Percentiles rank a stretch among this genome's conserved stretches.
Conservation (phyloP, 2,888 invertebrate genomes). For the Apoda limacodes region DNA sequence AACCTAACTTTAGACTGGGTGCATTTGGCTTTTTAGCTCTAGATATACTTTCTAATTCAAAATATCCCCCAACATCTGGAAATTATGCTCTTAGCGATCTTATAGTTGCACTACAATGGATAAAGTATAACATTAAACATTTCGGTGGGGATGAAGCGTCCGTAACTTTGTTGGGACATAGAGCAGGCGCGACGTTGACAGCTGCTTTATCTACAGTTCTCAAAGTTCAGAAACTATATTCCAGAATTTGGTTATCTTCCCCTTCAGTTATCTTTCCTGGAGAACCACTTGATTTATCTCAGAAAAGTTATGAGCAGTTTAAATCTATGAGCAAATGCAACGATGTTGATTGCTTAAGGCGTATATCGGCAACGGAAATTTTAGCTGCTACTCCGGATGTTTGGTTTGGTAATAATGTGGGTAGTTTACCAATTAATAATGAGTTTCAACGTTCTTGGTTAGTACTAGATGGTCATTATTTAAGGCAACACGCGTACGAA, state of each 20-base stretch:
- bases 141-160: slow-evolving; percentile 85
- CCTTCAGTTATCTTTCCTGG: slow-evolving; percentile 81
- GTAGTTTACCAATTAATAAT: slow-evolving; percentile 73
- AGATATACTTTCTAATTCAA: slow-evolving; percentile 74
- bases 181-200: slow-evolving; percentile 87
- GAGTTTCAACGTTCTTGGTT: slow-evolving; percentile 80
- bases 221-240: slow-evolving; percentile 75
- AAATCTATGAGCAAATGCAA: slow-evolving; percentile 68
- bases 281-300: slow-evolving; percentile 69
- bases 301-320: slow-evolving; percentile 72
- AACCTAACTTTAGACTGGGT: slow-evolving; percentile 86
- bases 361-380: slow-evolving; percentile 65
- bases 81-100: slow-evolving; percentile 90
- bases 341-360: slow-evolving; percentile 70
- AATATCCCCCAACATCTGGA: slow-evolving; percentile 82
- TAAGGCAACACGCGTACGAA: slow-evolving; percentile 75
- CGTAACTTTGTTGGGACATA: slow-evolving; percentile 86
- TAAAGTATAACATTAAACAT: slow-evolving; percentile 82
- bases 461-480: slow-evolving; percentile 77
- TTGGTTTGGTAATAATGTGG: slow-evolving; percentile 74
- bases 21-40: slow-evolving; percentile 85
- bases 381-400: slow-evolving; percentile 78
- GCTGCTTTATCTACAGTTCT: slow-evolving; percentile 76
- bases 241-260: slow-evolving; percentile 84
- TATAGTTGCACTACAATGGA: slow-evolving; percentile 81